These are phyloP conservation scores for Hypolimnas misippus DNA, from an alignment of 2,888 invertebrate species.

Conservation along the genomic window DNA sequence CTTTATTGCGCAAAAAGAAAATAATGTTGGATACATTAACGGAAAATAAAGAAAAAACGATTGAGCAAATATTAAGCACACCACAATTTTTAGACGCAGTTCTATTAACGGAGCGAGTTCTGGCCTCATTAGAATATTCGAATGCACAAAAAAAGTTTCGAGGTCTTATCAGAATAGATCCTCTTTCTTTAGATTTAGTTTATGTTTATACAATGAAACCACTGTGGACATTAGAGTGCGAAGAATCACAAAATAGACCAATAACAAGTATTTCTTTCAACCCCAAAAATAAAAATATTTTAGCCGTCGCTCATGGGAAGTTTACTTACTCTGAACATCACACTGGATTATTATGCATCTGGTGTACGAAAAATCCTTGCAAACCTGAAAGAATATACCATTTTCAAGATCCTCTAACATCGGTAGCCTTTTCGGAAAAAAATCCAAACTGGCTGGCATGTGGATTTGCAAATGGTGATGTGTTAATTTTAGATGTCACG, in stretches of 20 bases:
- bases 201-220: constrained; percentile 87
- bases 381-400: constrained; percentile 88
- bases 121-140: constrained; percentile 87
- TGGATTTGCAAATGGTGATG: constrained; percentile 89
- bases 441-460: constrained; percentile 89
- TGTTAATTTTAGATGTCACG: constrained; percentile 89
- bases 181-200: constrained; percentile 85
- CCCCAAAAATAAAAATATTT: constrained; percentile 86
- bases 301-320: constrained; percentile 91
- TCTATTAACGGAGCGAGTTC: constrained; percentile 87
- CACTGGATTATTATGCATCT: constrained; percentile 88
- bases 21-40: constrained; percentile 35
- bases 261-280: constrained; percentile 88
- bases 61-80: constrained; percentile 58
- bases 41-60: constrained; percentile 52
- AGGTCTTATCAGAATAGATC: constrained; percentile 85
- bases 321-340: constrained; percentile 82
- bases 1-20: constrained; percentile 62
- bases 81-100: constrained; percentile 85
- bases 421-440: constrained; percentile 87
- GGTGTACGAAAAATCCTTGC: constrained; percentile 92
- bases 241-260: constrained; percentile 78
- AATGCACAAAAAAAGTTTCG: constrained; percentile 88
- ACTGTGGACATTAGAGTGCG: constrained; percentile 87
- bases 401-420: constrained; percentile 86